Percentiles rank a stretch among this genome's conserved stretches.
phyloP scores from a whole-genome alignment of 2,888 invertebrate genomes.

The Cephus pygmeus region DNA sequence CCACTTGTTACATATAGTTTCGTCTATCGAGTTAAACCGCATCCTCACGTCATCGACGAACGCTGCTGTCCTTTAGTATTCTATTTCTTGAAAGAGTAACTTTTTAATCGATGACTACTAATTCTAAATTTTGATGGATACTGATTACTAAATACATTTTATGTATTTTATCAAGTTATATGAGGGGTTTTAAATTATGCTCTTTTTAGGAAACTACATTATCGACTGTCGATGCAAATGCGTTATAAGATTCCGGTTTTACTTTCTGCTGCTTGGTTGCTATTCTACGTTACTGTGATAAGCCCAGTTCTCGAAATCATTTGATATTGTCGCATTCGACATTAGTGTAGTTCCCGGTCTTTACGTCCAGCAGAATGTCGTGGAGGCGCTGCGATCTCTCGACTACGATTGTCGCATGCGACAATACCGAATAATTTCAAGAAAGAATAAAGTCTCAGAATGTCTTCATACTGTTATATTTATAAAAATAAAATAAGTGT shows the following conservation, averaged over 20 bases:
- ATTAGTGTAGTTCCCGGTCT: not conserved
- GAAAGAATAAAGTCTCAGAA: not conserved
- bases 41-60: not conserved
- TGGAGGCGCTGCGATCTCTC: not conserved
- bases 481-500: not conserved
- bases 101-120: not conserved
- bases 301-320: too few relatives aligned
- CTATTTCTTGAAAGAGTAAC: not conserved
- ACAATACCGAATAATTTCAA: not conserved
- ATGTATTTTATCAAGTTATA: not conserved
- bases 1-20: not conserved
- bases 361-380: not conserved
- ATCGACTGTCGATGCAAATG: not conserved
- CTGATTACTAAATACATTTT: not conserved
- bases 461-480: not conserved
- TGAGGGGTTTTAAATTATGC: not conserved
- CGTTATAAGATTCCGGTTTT: not conserved
- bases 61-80: not conserved
- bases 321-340: too few relatives aligned
- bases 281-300: too few relatives aligned
- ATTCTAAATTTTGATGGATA: not conserved
- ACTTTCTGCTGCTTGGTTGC: not conserved
- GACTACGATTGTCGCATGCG: not conserved
- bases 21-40: not conserved
- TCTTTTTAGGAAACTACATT: not conserved